These are phyloP conservation scores for Drosophila putrida DNA, from an alignment of 2,888 invertebrate species.

Conservation along the genomic window DNA sequence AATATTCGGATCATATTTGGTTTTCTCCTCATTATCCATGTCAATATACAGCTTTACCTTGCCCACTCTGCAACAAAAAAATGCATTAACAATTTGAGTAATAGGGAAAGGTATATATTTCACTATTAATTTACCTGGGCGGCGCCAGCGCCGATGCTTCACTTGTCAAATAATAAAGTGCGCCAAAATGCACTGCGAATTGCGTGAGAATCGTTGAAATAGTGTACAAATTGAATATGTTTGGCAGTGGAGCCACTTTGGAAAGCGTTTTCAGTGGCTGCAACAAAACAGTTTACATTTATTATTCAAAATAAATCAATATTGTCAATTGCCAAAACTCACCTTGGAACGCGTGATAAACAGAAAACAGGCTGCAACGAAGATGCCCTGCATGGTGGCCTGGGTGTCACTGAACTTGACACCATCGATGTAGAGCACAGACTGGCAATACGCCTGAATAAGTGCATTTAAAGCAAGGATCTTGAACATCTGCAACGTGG, in stretches of 20 bases:
- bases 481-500: conserved; percentile 99
- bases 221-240: conserved; percentile 99
- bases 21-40: conserved; percentile 89
- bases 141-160: conserved; percentile 91
- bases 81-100: background rate
- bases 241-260: conserved; percentile 97
- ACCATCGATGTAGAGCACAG: conserved; percentile 98
- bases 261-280: conserved; percentile 97
- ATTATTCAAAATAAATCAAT: background rate
- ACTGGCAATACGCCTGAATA: conserved; percentile 99
- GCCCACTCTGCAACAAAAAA: conserved; percentile 85
- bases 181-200: conserved; percentile 97
- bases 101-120: background rate
- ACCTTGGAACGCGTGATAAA: conserved; percentile 99
- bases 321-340: conserved; percentile 35
- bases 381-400: conserved; percentile 97
- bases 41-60: conserved; percentile 88
- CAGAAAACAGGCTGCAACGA: conserved; percentile 98
- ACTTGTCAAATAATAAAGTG: conserved; percentile 95
- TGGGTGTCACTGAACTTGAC: conserved; percentile 99
- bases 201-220: conserved; percentile 97
- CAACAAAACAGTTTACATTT: conserved; percentile 66
- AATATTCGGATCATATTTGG: conserved; percentile 96
- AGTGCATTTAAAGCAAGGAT: conserved; percentile 99
- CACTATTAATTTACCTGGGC: conserved; percentile 86